Percentiles rank a stretch among this genome's conserved stretches.
phyloP scores from a whole-genome alignment of 2,888 invertebrate species.

The Arrhopalites spinosus region DNA sequence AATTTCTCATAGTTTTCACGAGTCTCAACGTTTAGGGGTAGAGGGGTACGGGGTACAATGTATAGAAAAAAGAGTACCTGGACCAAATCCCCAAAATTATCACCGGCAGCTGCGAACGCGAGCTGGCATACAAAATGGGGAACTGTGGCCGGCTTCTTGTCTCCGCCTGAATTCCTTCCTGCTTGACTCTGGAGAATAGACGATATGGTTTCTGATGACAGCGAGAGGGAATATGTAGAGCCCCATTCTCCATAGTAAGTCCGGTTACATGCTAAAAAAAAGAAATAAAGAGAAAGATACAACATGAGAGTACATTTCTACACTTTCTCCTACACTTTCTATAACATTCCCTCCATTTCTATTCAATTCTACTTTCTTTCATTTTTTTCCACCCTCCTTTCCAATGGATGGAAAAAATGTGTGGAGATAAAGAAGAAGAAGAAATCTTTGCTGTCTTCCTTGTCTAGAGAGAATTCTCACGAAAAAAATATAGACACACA shows the following conservation, averaged over 20 bases:
- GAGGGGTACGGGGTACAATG: no score
- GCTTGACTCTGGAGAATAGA: conserved; percentile 42
- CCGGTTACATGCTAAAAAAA: conserved; percentile 76
- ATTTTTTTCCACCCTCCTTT: no score
- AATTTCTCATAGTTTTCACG: no score
- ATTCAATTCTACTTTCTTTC: no score
- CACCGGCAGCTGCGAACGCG: conserved; percentile 83
- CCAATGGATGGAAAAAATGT: no score
- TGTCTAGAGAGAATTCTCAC: not conserved
- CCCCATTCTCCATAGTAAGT: conserved; percentile 90
- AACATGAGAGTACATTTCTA: not conserved
- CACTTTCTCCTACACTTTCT: not conserved
- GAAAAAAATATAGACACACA: not conserved
- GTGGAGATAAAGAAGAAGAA: no score
- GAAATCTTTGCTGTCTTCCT: no score
- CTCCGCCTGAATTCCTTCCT: conserved; percentile 9
- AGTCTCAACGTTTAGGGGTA: no score
- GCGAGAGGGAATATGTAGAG: conserved; percentile 74
- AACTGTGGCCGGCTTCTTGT: conserved; percentile 34
- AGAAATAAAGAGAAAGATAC: conserved; percentile 38
- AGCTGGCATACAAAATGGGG: conserved; percentile 80
- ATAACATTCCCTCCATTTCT: no score
- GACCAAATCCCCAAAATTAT: conserved; percentile 80
- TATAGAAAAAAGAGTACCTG: no score
- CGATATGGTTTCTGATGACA: conserved; percentile 49